phyloP scores from a whole-genome alignment of 2,113 vertebrate species.

The Meles meles region DNA sequence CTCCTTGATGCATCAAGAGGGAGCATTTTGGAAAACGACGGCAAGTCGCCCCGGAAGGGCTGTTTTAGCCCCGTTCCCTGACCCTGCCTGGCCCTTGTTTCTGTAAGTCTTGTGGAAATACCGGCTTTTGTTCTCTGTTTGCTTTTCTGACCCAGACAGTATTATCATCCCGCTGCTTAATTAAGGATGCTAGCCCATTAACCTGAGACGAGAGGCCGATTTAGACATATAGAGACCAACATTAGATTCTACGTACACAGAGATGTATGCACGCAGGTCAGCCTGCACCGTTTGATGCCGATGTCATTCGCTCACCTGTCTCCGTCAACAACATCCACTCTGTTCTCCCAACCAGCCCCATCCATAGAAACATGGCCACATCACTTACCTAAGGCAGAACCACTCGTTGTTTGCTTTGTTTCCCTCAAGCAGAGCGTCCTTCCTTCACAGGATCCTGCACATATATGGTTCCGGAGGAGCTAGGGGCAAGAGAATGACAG shows the following conservation, averaged over 20 bases:
- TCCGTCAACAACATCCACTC: accelerated
- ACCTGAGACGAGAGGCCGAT: not conserved
- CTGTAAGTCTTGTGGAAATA: not conserved
- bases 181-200: not conserved
- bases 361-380: accelerated
- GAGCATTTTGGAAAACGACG: not conserved
- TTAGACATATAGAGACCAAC: too few species aligned
- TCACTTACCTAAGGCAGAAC: too few species aligned
- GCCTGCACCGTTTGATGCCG: accelerated
- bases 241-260: not conserved
- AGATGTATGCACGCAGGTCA: accelerated
- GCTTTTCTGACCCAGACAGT: not conserved
- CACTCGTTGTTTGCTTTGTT: accelerated
- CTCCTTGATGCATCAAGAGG: not conserved
- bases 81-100: not conserved
- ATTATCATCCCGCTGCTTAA: not conserved
- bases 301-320: accelerated
- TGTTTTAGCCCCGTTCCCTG: not conserved
- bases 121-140: not conserved
- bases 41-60: not conserved
- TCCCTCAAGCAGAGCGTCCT: not conserved
- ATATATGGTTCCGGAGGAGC: accelerated
- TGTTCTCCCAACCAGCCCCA: accelerated
- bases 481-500: not conserved
- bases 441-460: accelerated